These are phyloP conservation scores for Pristionchus mayeri DNA, from an alignment of 2,888 invertebrate species.

Conservation along the genomic window DNA sequence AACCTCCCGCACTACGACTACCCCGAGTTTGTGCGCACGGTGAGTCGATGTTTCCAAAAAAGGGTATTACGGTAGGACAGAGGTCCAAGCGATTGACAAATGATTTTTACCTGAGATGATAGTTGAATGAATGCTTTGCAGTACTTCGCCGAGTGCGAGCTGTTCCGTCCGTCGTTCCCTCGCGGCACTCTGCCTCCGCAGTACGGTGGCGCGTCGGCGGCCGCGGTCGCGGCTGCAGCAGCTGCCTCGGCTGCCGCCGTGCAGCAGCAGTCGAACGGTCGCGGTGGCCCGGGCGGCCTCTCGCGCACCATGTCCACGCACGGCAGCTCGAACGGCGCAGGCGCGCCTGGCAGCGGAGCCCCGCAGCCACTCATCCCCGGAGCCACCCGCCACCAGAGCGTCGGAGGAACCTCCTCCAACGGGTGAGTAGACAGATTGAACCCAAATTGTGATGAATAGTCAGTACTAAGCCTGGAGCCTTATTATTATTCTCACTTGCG, in stretches of 20 bases:
- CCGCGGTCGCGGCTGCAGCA: not conserved
- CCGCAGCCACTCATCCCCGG: slow-evolving; percentile 50
- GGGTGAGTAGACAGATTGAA: not conserved
- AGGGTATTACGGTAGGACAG: not conserved
- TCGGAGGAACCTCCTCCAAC: slow-evolving; percentile 32
- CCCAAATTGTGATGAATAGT: no score
- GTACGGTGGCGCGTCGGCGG: not conserved
- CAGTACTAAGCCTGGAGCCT: no score
- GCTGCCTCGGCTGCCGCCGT: not conserved
- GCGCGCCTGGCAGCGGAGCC: slow-evolving; percentile 11
- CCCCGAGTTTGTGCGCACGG: slow-evolving; percentile 70
- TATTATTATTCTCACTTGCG: no score
- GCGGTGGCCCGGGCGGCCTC: slow-evolving; percentile 38
- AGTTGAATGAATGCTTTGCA: no score
- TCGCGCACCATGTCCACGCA: slow-evolving; percentile 45
- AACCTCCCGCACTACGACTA: slow-evolving; percentile 75
- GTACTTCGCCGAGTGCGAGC: slow-evolving; percentile 51
- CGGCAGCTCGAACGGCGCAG: not conserved
- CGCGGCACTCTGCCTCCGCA: slow-evolving; percentile 21
- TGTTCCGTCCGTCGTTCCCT: slow-evolving; percentile 49
- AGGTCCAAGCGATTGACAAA: not conserved
- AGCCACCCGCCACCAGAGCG: slow-evolving; percentile 41
- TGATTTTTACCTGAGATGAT: not conserved
- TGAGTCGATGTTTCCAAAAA: slow-evolving; percentile 51
- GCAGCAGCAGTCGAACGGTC: not conserved